Conservation (phyloP, 2,888 invertebrate genomes). For the Elysia crispata region DNA sequence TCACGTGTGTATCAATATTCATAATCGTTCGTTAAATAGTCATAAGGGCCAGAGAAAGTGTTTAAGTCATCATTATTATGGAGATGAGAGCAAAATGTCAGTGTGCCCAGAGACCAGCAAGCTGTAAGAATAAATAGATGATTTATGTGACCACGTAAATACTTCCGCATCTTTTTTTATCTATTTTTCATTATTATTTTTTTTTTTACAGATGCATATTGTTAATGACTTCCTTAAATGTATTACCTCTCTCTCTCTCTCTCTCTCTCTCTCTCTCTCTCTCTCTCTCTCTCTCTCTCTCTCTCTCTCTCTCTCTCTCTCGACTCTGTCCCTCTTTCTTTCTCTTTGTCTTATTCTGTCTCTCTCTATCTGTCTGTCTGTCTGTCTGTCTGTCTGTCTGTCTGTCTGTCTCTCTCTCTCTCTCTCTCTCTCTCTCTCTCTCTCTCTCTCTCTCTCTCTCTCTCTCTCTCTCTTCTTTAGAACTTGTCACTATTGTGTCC, state of each 20-base stretch:
- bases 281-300: constrained; percentile 2
- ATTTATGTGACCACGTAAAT: too few species aligned
- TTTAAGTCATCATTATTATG: too few species aligned
- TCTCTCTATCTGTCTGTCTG: constrained; percentile 14
- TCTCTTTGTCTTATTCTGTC: constrained; percentile 13
- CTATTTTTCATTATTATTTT: background rate
- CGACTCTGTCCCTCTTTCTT: background rate
- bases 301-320: too few species aligned
- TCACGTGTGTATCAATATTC: too few species aligned
- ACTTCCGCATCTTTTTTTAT: too few species aligned
- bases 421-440: constrained; percentile 27
- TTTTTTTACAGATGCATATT: background rate
- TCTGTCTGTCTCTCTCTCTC: constrained; percentile 27
- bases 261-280: background rate
- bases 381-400: background rate
- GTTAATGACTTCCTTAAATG: background rate
- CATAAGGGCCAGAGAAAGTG: too few species aligned
- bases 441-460: constrained; percentile 20
- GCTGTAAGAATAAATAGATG: too few species aligned
- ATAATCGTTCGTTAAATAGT: too few species aligned
- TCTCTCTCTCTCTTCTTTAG: background rate
- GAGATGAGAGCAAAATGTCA: too few species aligned
- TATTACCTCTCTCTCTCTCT: background rate
- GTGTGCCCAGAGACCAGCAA: too few species aligned
- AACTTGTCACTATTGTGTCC: too few species aligned